A percentile compares a stretch with the other conserved stretches of the same genome.
These are phyloP conservation scores for Centropus bengalensis DNA, from an alignment of 2,113 vertebrate species.

Conservation along the genomic window DNA sequence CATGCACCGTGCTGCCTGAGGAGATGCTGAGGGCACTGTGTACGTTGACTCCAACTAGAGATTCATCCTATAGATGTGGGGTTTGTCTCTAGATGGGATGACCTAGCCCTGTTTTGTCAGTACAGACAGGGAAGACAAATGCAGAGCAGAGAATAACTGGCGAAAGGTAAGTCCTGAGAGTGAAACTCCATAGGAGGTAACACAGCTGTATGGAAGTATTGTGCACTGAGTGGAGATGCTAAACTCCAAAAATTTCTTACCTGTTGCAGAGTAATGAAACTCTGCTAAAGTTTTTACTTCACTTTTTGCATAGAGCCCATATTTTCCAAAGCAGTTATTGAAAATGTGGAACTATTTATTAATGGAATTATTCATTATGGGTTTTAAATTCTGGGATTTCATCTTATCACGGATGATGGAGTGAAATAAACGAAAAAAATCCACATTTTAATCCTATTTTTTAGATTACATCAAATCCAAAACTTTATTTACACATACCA, in stretches of 20 bases:
- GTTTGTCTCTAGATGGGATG: background rate
- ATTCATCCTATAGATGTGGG: background rate
- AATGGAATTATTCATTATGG: slow-evolving; percentile 41
- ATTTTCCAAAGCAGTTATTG: slow-evolving; percentile 36
- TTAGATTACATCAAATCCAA: slow-evolving; percentile 49
- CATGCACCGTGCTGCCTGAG: background rate
- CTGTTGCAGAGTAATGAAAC: background rate
- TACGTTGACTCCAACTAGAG: background rate
- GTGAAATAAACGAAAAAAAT: slow-evolving; percentile 47
- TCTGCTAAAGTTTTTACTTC: background rate
- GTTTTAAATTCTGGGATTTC: slow-evolving; percentile 36
- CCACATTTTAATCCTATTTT: slow-evolving; percentile 34
- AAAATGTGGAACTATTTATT: slow-evolving; percentile 58
- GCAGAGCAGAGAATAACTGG: background rate
- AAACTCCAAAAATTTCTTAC: background rate
- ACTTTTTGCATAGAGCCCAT: background rate
- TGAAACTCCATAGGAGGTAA: slow-evolving; percentile 37
- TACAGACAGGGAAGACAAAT: background rate
- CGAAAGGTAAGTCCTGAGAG: background rate
- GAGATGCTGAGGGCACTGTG: background rate
- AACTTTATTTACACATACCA: slow-evolving; percentile 35
- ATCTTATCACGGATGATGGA: slow-evolving; percentile 53
- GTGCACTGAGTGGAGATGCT: slow-evolving; percentile 34
- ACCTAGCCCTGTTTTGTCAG: background rate
- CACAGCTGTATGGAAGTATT: slow-evolving; percentile 12